Evolutionary conservation across 2,797 vertebrate genomes (phyloP), one percentile per base, ranked within the genome.

Genomic region (Pseudochirops cupreus): DNA sequence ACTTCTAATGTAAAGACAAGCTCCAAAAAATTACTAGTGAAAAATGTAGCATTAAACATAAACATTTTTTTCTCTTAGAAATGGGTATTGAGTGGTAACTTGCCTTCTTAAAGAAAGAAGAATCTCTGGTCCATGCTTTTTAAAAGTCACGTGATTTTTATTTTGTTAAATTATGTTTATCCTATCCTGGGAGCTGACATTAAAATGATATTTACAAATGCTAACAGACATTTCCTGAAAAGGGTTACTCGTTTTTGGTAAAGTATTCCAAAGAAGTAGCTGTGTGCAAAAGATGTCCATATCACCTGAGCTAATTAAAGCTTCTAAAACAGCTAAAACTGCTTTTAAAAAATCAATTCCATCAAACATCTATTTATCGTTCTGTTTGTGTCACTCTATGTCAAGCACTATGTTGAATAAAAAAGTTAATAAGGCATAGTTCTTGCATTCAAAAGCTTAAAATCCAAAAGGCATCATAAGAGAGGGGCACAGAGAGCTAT

Each of bases 161-260:
- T 39, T 28, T 31, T 57, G 33, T 13, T 67, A 46, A 55, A 46
- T 91, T 33, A 57, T 62, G 29, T 91, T 93, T 90, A 12, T 46
- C 33, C 16, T 52, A 54, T 62, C 54, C 56, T 91, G 87, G 28
- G 7, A 90, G 93, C 87, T 55, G 94, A 24, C 50, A 94, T 67
- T 91, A 95, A 46, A 92, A 90, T 6, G 50, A 58, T n/a, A 53
- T 90, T 95, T 96, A 74, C 46, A 54, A 33, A 46, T 50, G 56
- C 46, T 21, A 50, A 12, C 52, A 62, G 56, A 67, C 5, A 62
- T 87, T 92, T 92, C 87, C 33, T 56, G 94, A 53, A 91, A 92
- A 95, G 33, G 31, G 31, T 82, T 92, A 24, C 29, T 91, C 89
- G 56, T 26, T 56, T 94, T 55, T 33, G 89, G 52, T 92, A 59